A percentile compares a stretch with the other conserved stretches of the same genome.
Conservation (phyloP, 30 jellyfish, hydroid and myxozoan genomes). For the Chrysaora quinquecirrha region DNA sequence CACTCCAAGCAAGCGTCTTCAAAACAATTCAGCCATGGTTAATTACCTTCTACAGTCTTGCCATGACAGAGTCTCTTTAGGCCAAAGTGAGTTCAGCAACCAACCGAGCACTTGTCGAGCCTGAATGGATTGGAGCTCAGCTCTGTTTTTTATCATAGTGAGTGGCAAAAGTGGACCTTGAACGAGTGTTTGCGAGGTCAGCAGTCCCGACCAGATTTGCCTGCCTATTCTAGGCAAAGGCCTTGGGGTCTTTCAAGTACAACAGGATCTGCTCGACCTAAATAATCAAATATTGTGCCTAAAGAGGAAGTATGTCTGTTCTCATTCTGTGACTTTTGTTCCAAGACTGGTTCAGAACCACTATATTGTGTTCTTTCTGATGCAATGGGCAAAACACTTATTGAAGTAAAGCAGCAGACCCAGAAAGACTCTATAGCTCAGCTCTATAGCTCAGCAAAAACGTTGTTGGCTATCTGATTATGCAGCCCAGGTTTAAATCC, state of each 20-base stretch:
- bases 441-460: no score
- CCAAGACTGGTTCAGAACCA: not conserved
- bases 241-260: not conserved
- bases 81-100: constrained; percentile 1
- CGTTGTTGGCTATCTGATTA: no score
- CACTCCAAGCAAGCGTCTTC: not conserved
- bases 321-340: not conserved
- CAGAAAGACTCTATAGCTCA: no score
- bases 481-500: no score
- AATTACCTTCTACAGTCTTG: not conserved
- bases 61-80: not conserved
- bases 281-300: not conserved
- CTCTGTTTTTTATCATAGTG: not conserved
- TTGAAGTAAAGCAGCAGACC: not conserved
- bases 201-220: not conserved
- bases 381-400: constrained; percentile 13
- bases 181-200: not conserved
- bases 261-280: constrained; percentile 1
- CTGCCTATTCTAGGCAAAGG: constrained; percentile 5
- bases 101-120: not conserved
- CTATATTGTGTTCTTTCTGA: not conserved
- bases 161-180: not conserved
- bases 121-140: not conserved
- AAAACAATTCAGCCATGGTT: not conserved
- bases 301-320: not conserved